Evolutionary conservation across 2,797 vertebrate genomes (phyloP).

Genomic region (Hippocampus kuda): DNA sequence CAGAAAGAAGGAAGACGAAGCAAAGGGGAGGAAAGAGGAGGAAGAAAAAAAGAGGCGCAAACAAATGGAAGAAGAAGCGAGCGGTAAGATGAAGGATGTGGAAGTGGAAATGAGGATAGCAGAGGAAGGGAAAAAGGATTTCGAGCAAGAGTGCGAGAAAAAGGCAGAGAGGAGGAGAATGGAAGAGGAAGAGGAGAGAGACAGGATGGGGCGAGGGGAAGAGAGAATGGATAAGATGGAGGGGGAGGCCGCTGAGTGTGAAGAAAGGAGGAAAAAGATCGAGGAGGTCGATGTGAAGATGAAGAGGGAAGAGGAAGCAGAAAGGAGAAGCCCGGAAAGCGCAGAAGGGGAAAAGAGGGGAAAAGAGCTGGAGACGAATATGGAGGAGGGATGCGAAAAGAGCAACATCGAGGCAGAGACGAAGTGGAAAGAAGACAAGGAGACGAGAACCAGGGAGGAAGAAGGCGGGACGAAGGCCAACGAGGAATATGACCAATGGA

Average conservation of each 20-base stretch:
- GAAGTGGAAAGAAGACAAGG: constrained; percentile 5
- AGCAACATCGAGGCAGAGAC: background rate
- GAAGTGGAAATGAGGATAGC: constrained; percentile 7
- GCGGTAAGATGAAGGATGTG: background rate
- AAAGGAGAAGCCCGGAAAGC: background rate
- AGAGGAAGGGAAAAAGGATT: background rate
- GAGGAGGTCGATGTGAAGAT: background rate
- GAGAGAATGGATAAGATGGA: background rate
- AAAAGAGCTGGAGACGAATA: background rate
- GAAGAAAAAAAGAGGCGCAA: background rate
- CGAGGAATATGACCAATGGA: background rate
- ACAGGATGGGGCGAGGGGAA: background rate
- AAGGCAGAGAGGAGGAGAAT: background rate
- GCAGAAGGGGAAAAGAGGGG: constrained; percentile 2
- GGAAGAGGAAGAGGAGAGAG: background rate
- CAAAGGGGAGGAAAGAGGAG: background rate
- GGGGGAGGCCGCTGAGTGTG: background rate
- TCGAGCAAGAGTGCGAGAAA: background rate
- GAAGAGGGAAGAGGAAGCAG: background rate
- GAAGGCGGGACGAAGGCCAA: background rate
- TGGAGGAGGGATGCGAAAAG: constrained; percentile 2
- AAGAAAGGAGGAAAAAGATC: background rate
- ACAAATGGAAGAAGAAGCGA: background rate
- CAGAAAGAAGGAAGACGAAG: constrained; percentile 3
- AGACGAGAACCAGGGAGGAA: background rate